A percentile compares a stretch with the other conserved stretches of the same genome.
These are phyloP conservation scores for Brachionus calyciflorus DNA, from an alignment of 1,140 invertebrate species.

Conservation along the genomic window DNA sequence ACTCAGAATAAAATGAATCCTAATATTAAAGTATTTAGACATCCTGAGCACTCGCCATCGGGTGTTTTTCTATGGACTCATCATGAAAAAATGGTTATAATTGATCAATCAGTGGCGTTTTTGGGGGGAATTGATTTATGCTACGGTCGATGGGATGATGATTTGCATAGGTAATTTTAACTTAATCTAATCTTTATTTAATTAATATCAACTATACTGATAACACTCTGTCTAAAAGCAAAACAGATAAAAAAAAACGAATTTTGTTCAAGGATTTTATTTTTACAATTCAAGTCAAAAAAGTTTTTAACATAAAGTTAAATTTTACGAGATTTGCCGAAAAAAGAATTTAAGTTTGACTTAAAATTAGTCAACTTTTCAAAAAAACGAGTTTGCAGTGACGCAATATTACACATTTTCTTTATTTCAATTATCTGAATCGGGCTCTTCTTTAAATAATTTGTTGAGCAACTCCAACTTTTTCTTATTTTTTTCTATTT, in stretches of 20 bases:
- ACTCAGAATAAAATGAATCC: neutral
- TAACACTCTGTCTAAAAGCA: too few species aligned
- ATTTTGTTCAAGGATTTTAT: neutral
- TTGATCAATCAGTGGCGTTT: conserved; percentile 91
- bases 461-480: too few species aligned
- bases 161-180: conserved; percentile 47
- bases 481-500: too few species aligned
- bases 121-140: conserved; percentile 93
- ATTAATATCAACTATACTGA: neutral
- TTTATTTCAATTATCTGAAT: too few species aligned
- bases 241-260: too few species aligned
- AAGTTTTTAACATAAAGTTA: too few species aligned
- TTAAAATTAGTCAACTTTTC: too few species aligned
- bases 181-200: neutral
- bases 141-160: conserved; percentile 73
- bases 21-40: conserved; percentile 69
- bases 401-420: too few species aligned
- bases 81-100: conserved; percentile 91
- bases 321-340: too few species aligned
- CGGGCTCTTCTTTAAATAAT: too few species aligned
- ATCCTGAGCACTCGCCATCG: conserved; percentile 85
- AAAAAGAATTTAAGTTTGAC: too few species aligned
- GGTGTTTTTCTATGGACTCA: conserved; percentile 86
- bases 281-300: neutral
- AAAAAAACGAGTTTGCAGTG: too few species aligned